Conservation (phyloP, 2,888 invertebrate genomes). For the Cephus runcator region DNA sequence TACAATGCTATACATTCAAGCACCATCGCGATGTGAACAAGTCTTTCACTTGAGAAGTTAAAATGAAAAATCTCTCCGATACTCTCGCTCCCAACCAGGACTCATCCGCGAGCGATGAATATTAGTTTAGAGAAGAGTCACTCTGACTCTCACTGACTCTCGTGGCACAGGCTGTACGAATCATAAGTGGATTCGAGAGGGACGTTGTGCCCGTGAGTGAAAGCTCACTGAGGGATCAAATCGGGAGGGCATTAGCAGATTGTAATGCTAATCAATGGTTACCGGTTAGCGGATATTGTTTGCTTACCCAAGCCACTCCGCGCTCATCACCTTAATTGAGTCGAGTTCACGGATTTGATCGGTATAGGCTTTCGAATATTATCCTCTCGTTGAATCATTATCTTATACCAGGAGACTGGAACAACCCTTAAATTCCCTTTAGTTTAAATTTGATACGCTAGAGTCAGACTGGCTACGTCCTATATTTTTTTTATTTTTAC, state of each 20-base stretch:
- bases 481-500: neutral
- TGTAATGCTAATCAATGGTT: conserved; percentile 61
- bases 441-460: neutral
- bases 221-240: neutral
- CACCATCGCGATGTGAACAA: neutral
- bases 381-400: neutral
- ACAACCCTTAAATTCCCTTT: neutral
- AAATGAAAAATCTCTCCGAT: neutral
- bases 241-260: conserved; percentile 47
- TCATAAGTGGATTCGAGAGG: neutral
- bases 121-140: neutral
- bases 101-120: neutral
- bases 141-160: neutral
- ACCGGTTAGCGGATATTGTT: conserved; percentile 54
- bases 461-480: neutral
- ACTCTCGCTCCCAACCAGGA: neutral
- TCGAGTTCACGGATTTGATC: conserved; percentile 41
- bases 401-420: neutral
- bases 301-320: conserved; percentile 44
- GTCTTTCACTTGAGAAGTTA: neutral
- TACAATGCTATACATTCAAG: conserved; percentile 24
- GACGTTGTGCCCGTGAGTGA: neutral
- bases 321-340: conserved; percentile 58
- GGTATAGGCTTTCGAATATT: conserved; percentile 6
- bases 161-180: neutral